Conservation (phyloP, 2,888 invertebrate genomes). For the Apocheima hispidaria region DNA sequence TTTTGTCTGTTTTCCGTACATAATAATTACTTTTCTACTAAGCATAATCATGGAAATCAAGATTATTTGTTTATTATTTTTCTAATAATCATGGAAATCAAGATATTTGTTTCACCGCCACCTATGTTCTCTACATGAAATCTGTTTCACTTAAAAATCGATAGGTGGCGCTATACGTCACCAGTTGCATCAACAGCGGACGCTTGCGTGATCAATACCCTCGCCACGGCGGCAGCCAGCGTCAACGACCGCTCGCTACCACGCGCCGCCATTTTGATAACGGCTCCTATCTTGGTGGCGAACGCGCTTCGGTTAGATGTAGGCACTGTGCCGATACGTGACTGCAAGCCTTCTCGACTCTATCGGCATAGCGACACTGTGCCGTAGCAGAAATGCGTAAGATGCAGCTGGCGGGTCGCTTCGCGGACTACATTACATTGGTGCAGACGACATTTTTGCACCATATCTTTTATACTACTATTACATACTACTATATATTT, state of each 20-base stretch:
- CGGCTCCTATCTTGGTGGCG: conserved; percentile 61
- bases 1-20: no score
- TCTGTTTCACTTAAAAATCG: conserved; percentile 29
- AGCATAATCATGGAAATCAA: no score
- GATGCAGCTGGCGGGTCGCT: conserved; percentile 27
- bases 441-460: conserved; percentile 18
- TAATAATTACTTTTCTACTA: no score
- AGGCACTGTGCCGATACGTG: conserved; percentile 43
- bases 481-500: conserved; percentile 5
- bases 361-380: conserved; percentile 39
- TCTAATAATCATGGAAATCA: not conserved
- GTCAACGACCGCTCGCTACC: conserved; percentile 76
- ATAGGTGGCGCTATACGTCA: conserved; percentile 70
- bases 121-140: conserved; percentile 47
- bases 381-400: conserved; percentile 22
- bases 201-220: conserved; percentile 60
- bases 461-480: not conserved
- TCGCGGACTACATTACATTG: not conserved
- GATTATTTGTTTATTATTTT: no score
- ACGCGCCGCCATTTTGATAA: conserved; percentile 81
- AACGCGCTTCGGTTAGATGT: conserved; percentile 42
- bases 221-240: conserved; percentile 47
- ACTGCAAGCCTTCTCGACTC: conserved; percentile 28
- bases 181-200: conserved; percentile 37
- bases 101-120: conserved; percentile 50